Evolutionary conservation across 2,113 vertebrate species (phyloP).

Genomic region (Trogon melanurus): DNA sequence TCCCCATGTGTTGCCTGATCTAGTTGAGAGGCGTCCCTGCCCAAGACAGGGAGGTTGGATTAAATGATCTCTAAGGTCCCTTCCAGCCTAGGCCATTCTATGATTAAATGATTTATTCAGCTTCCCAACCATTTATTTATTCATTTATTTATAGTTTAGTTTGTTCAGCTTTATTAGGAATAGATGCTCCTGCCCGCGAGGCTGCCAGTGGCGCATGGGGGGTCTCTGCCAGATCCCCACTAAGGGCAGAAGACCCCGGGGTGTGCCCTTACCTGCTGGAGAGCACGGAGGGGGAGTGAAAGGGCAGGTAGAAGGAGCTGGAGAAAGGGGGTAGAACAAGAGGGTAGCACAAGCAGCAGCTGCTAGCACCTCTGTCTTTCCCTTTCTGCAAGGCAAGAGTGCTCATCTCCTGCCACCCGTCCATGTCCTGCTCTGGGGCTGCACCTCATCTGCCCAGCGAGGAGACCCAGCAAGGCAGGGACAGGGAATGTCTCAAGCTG

Average conservation of each 20-base stretch:
- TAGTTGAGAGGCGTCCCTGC: too few relatives aligned
- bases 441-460: background rate
- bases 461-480: accelerated
- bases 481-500: background rate
- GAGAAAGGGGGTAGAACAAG: background rate
- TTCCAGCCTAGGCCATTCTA: too few relatives aligned
- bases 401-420: background rate
- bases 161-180: background rate
- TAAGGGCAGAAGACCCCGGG: background rate
- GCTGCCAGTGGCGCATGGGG: accelerated
- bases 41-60: too few relatives aligned
- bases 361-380: background rate
- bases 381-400: background rate
- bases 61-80: too few relatives aligned
- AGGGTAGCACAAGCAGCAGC: background rate
- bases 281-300: accelerated
- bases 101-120: background rate
- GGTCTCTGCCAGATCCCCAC: background rate
- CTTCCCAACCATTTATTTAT: background rate
- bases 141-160: background rate
- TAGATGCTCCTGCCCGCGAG: background rate
- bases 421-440: background rate
- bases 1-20: too few relatives aligned
- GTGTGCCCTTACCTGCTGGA: background rate
- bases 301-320: background rate